These are phyloP conservation scores for Tribolium madens DNA, from an alignment of 1,140 invertebrate species.

Conservation along the genomic window DNA sequence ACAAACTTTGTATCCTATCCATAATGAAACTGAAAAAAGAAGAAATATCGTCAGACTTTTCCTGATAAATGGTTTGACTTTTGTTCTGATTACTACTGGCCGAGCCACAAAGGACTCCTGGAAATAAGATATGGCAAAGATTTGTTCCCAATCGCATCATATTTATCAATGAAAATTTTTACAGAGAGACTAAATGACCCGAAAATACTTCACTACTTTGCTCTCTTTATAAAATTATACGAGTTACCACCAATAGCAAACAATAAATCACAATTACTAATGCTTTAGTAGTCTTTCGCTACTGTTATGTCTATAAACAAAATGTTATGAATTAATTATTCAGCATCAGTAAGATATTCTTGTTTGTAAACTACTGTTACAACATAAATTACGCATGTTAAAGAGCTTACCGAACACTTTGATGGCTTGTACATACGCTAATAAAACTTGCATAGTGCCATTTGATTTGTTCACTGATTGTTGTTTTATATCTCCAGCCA, in stretches of 20 bases:
- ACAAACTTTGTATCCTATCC: slow-evolving; percentile 30
- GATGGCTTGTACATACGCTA: not conserved
- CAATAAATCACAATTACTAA: not conserved
- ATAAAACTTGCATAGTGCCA: not conserved
- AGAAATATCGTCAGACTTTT: slow-evolving; percentile 50
- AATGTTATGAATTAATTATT: not conserved
- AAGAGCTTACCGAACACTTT: not conserved
- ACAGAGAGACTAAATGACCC: slow-evolving; percentile 23
- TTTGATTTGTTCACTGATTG: not conserved
- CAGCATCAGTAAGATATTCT: not conserved
- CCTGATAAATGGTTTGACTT: slow-evolving; percentile 55
- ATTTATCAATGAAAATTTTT: slow-evolving; percentile 57
- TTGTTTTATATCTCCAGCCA: not conserved
- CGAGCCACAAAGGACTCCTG: slow-evolving; percentile 51
- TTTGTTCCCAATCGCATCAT: slow-evolving; percentile 50
- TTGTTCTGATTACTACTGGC: slow-evolving; percentile 54
- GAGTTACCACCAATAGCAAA: too few relatives aligned
- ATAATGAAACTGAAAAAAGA: slow-evolving; percentile 53
- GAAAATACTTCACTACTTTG: slow-evolving; percentile 21
- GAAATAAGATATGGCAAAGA: slow-evolving; percentile 54
- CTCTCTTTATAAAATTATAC: not conserved
- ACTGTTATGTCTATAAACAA: not conserved
- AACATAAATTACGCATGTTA: not conserved
- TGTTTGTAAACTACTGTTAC: not conserved
- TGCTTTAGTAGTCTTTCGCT: not conserved